Evolutionary conservation across 1,140 invertebrate species (phyloP).

Genomic region (Manduca sexta): DNA sequence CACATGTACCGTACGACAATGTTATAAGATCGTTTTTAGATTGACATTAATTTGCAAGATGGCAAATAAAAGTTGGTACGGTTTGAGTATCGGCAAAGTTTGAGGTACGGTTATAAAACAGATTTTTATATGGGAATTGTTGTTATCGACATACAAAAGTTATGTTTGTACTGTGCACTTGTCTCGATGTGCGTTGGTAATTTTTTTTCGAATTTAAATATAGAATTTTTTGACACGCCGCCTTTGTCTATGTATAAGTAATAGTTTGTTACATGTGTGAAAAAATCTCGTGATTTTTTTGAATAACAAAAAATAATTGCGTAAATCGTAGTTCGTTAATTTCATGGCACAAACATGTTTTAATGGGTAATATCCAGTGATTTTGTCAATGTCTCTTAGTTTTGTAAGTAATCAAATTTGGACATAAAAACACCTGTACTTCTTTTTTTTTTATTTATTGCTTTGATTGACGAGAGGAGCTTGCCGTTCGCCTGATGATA

Average conservation of each 20-base stretch:
- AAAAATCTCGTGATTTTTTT: not conserved
- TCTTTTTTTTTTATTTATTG: no score
- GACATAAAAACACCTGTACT: no score
- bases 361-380: no score
- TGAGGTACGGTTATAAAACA: not conserved
- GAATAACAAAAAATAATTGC: no score
- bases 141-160: not conserved
- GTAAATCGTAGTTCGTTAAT: no score
- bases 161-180: constrained; percentile 5
- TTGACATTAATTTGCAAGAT: not conserved
- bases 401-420: no score
- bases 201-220: constrained; percentile 1
- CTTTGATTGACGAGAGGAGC: no score
- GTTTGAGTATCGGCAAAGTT: not conserved
- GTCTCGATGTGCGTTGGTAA: constrained; percentile 3
- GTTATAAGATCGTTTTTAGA: not conserved
- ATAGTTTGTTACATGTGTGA: not conserved
- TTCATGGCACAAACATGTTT: no score
- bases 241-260: not conserved
- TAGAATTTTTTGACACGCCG: not conserved
- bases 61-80: not conserved
- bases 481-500: no score
- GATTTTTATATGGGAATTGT: not conserved
- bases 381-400: no score
- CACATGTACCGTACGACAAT: not conserved